A percentile compares a stretch with the other conserved stretches of the same genome.
Evolutionary conservation across 2,888 invertebrate species (phyloP).

Genomic region (Chloromyia formosa): DNA sequence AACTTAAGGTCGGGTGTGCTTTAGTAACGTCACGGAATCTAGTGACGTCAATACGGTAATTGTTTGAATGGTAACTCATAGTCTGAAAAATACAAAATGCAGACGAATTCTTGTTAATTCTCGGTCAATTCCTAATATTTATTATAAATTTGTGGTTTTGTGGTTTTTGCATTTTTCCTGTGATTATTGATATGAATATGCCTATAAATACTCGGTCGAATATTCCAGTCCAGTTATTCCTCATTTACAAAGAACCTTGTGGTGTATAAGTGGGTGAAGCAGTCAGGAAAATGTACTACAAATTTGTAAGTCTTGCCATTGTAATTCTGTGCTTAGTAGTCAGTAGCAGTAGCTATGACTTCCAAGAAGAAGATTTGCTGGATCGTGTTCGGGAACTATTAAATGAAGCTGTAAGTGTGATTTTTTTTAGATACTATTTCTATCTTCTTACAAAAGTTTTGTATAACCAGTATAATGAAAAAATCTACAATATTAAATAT

Average conservation of each 20-base stretch:
- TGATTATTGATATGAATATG: neutral
- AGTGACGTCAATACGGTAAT: neutral
- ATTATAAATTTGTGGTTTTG: constrained; percentile 23
- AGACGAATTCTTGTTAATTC: neutral
- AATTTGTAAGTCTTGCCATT: neutral
- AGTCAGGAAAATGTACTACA: constrained; percentile 4
- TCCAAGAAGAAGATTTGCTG: neutral
- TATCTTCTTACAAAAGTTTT: too few species aligned
- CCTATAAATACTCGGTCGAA: constrained; percentile 28
- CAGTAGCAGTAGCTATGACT: neutral
- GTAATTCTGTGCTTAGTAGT: neutral
- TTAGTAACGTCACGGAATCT: too few species aligned
- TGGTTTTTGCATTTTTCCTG: constrained; percentile 12
- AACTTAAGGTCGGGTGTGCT: too few species aligned
- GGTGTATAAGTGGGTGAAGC: too few species aligned
- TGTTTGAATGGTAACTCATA: neutral
- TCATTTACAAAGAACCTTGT: neutral
- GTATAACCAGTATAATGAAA: too few species aligned
- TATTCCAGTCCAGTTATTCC: neutral
- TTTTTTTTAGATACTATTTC: too few species aligned
- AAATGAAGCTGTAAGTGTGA: constrained; percentile 25
- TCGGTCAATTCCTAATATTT: constrained; percentile 10
- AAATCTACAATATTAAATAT: neutral
- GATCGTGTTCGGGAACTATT: neutral
- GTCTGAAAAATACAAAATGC: neutral